Conservation (phyloP, 2,888 invertebrate species). For the Campoplex nolae region DNA sequence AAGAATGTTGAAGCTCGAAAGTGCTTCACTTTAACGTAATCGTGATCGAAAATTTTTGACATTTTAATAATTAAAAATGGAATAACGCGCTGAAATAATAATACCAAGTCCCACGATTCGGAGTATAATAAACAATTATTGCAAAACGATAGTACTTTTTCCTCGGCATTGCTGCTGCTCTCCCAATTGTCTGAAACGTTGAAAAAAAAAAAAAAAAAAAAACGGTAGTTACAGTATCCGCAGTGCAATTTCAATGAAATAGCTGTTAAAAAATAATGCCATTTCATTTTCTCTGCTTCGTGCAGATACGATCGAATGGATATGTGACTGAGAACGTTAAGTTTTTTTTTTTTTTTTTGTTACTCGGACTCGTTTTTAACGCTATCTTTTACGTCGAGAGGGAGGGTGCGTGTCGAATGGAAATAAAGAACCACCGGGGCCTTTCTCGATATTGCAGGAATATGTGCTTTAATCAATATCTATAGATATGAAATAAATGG, state of each 20-base stretch:
- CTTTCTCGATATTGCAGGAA: constrained; percentile 42
- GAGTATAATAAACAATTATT: not conserved
- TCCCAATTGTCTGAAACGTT: too few species aligned
- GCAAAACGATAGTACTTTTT: too few species aligned
- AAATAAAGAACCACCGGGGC: constrained; percentile 36
- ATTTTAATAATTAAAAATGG: not conserved
- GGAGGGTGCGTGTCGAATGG: constrained; percentile 46
- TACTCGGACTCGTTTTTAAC: not conserved
- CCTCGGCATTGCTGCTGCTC: too few species aligned
- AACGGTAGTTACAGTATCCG: not conserved
- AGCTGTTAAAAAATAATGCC: not conserved
- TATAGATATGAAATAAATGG: not conserved
- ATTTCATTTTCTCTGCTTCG: constrained; percentile 14
- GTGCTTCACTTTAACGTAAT: not conserved
- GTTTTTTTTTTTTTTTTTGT: not conserved
- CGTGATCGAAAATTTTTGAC: not conserved
- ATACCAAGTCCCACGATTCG: not conserved
- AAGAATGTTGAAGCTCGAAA: not conserved
- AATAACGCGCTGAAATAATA: not conserved
- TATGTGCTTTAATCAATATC: not conserved
- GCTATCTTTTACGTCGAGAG: constrained; percentile 18
- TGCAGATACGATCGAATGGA: constrained; percentile 14
- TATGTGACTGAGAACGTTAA: not conserved
- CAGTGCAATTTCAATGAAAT: not conserved
- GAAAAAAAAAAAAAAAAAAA: too few species aligned